Percentiles rank a stretch among this genome's conserved stretches.
Conservation (phyloP, 1,140 invertebrate genomes). For the Protaetia brevitarsis region DNA sequence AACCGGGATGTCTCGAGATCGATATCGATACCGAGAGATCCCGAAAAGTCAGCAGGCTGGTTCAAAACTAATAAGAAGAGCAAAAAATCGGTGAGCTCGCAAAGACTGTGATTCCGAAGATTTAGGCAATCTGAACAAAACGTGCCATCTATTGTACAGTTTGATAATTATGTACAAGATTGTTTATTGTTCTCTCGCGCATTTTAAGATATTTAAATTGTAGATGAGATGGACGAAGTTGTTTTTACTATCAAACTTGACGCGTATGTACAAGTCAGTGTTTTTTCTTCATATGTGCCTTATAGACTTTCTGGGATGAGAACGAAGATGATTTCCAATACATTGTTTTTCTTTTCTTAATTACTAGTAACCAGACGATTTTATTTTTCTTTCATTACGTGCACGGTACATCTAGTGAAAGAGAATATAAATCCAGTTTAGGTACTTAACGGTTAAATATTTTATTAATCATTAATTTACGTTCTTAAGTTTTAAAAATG, state of each 20-base stretch:
- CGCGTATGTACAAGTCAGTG: neutral
- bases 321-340: neutral
- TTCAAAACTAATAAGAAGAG: constrained; percentile 62
- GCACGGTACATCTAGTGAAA: constrained; percentile 38
- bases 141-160: constrained; percentile 32
- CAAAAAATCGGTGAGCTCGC: constrained; percentile 53
- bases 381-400: constrained; percentile 39
- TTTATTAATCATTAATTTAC: constrained; percentile 1
- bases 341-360: constrained; percentile 3
- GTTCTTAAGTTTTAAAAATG: neutral
- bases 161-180: neutral
- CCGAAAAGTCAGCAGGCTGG: constrained; percentile 68
- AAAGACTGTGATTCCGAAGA: constrained; percentile 37
- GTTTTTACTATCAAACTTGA: too few relatives aligned
- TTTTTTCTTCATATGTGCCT: constrained; percentile 19
- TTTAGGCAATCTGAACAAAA: neutral
- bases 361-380: constrained; percentile 24
- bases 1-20: constrained; percentile 55
- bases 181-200: constrained; percentile 34
- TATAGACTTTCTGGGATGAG: neutral
- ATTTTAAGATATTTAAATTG: constrained; percentile 34
- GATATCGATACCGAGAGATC: constrained; percentile 66
- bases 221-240: constrained; percentile 34
- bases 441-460: neutral
- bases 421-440: constrained; percentile 33